A percentile compares a stretch with the other conserved stretches of the same genome.
Evolutionary conservation across 2,797 vertebrate genomes (phyloP).

Genomic region (Xenopus petersii): DNA sequence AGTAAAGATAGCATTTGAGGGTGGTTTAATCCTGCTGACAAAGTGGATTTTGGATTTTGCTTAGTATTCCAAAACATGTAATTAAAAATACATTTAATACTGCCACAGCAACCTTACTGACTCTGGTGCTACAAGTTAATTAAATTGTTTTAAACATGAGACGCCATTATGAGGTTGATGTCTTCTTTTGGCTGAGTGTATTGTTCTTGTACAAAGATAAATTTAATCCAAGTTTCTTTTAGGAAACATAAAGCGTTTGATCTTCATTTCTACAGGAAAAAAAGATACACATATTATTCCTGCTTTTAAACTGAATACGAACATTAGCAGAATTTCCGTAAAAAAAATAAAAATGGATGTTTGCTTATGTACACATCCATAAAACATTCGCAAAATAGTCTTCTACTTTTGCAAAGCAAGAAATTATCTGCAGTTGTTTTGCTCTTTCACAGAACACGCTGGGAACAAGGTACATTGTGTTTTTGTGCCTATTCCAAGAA

Average conservation of each 20-base stretch:
- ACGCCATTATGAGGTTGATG: constrained; percentile 46
- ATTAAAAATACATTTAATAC: constrained; percentile 57
- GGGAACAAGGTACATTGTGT: too few species aligned
- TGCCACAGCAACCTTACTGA: constrained; percentile 48
- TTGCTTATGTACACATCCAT: too few species aligned
- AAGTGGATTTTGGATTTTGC: constrained; percentile 38
- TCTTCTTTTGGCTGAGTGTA: constrained; percentile 51
- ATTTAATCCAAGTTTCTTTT: constrained; percentile 52
- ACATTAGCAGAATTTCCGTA: too few species aligned
- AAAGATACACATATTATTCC: neutral
- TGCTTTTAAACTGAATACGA: too few species aligned
- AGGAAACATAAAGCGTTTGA: neutral
- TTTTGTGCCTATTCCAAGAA: too few species aligned
- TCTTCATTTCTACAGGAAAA: neutral
- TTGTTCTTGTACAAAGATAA: constrained; percentile 43
- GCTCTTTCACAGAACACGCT: too few species aligned
- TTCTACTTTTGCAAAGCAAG: too few species aligned
- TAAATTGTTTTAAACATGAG: constrained; percentile 52
- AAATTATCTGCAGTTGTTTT: too few species aligned
- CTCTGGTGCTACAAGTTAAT: constrained; percentile 52
- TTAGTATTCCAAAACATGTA: constrained; percentile 49
- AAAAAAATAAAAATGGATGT: too few species aligned
- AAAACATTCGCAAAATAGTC: too few species aligned
- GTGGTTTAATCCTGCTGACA: constrained; percentile 51
- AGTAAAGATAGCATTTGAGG: constrained; percentile 5